Evolutionary conservation across 35 echinoderm and acorn worm genomes (phyloP).

Genomic region (Ophioderma brevispina): DNA sequence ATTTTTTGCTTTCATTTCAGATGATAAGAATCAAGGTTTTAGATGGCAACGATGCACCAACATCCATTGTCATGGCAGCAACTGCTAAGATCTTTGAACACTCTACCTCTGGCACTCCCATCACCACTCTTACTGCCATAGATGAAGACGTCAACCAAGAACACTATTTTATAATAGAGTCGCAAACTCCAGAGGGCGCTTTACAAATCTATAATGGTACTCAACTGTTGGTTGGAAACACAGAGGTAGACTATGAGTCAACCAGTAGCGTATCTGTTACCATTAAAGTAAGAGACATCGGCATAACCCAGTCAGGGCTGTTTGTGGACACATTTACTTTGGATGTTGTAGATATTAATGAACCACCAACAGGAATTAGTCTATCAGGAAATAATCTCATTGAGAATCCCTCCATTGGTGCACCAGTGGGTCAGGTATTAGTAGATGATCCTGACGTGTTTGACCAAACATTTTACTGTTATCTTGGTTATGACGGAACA

Average conservation of each 20-base stretch:
- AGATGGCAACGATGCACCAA: conserved; percentile 46
- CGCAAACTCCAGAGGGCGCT: conserved; percentile 26
- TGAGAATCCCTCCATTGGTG: conserved; percentile 17
- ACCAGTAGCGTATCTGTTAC: not conserved
- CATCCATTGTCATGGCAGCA: conserved; percentile 21
- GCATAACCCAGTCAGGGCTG: not conserved
- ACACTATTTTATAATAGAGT: conserved; percentile 23
- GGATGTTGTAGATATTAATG: conserved; percentile 30
- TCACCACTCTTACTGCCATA: conserved; percentile 4
- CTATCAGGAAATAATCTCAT: not conserved
- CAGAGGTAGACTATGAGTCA: not conserved
- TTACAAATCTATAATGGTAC: conserved; percentile 9
- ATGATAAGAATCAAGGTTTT: conserved; percentile 16
- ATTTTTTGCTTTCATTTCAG: not conserved
- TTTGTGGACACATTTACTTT: conserved; percentile 37
- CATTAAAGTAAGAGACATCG: conserved; percentile 8
- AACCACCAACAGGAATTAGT: conserved; percentile 26
- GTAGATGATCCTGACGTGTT: conserved; percentile 15
- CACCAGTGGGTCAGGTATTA: not conserved
- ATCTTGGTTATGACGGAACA: not conserved
- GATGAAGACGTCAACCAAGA: conserved; percentile 42
- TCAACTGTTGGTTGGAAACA: conserved; percentile 26
- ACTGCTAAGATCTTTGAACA: conserved; percentile 8
- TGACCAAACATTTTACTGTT: conserved; percentile 28
- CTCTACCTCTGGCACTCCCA: not conserved